Evolutionary conservation across 2,888 invertebrate species (phyloP), one percentile per base, ranked within the genome.

Genomic region (Plagodis dolabraria): DNA sequence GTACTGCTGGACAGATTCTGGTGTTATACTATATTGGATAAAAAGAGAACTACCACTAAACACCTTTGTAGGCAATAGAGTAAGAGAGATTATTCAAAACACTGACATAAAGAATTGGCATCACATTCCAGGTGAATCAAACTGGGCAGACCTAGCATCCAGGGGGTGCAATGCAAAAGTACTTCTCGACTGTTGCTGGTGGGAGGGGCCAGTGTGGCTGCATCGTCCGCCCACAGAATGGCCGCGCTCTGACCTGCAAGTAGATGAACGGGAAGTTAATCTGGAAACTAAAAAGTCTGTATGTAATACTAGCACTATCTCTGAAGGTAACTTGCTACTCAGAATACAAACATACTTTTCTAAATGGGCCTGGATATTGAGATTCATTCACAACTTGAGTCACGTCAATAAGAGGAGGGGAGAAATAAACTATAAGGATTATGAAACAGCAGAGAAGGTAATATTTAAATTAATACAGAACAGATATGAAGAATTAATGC

Each of bases 81-180:
- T 66, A 0, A 54, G 53, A 45, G 64, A 66, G 53, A 68, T 68
- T 38, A n/a, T 33, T 40, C 7, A 50, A 5, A 42, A 47, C n/a
- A 60, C 58, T 7, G 47, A 57, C 22, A 33, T 10, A 11, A 2
- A 22, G 0, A 22, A 47, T 8, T 66, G 65, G 65, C 11, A 33
- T 34, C 65, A 68, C 46, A 42, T 68, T 38, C 57, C 65, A 49
- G 63, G 65, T 0, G n/a, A 8, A 0, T 5, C 5, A 0, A 68
- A 68, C 33, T 49, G 47, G 12, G 68, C 68, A 33, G 68, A 68
- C 33, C 7, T 68, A 5, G 43, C 57, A 12, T 68, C 67, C 0
- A 50, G 69, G 10, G 67, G 69, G 10, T 64, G 64, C 46, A 50
- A 49, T 42, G 56, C 65, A 2, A 33, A 58, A 9, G 9, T 22